phyloP scores from a whole-genome alignment of 2,113 vertebrate genomes.

The Pteronura brasiliensis region DNA sequence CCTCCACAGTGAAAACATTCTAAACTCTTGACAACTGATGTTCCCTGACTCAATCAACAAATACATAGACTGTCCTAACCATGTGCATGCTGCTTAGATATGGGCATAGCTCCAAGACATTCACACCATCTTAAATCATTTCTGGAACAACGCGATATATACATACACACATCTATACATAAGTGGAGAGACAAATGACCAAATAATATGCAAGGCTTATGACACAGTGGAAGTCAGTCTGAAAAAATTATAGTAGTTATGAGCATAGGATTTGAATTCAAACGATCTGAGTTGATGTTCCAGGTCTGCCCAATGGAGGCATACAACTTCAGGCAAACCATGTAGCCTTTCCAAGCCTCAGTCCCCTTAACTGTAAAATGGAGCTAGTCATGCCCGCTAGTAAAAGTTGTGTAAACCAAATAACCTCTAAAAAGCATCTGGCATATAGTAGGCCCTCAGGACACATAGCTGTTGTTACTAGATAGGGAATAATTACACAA shows the following conservation, averaged over 20 bases:
- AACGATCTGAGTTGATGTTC: background rate
- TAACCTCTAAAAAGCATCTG: background rate
- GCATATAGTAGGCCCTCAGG: background rate
- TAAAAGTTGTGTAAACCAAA: background rate
- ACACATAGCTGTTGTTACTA: background rate
- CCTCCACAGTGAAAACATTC: background rate
- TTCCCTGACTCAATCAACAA: background rate
- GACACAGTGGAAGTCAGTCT: background rate
- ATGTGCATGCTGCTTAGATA: background rate
- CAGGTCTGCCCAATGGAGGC: background rate
- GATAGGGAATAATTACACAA: background rate
- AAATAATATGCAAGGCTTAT: background rate
- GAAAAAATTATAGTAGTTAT: background rate
- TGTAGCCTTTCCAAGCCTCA: background rate
- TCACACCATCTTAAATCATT: background rate
- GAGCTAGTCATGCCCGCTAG: background rate
- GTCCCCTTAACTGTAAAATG: background rate
- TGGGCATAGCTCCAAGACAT: background rate
- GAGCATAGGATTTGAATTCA: background rate
- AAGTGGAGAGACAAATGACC: background rate
- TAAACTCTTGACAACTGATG: background rate
- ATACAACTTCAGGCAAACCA: background rate
- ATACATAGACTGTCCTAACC: background rate
- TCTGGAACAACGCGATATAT: background rate
- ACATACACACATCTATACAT: background rate